These are phyloP conservation scores for Phycodurus eques DNA, from an alignment of 2,113 vertebrate genomes.

Conservation along the genomic window DNA sequence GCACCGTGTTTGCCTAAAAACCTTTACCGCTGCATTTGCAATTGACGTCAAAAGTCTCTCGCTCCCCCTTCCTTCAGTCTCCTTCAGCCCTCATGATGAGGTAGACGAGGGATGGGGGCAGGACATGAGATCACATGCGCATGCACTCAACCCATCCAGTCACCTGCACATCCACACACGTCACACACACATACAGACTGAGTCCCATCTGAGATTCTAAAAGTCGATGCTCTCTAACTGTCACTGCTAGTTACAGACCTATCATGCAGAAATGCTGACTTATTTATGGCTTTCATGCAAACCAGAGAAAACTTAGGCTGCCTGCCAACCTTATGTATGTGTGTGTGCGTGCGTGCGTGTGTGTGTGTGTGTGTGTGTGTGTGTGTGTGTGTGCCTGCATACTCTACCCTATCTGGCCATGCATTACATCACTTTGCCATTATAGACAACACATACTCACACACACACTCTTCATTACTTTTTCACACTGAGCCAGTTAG, in stretches of 20 bases:
- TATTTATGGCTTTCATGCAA: constrained; percentile 67
- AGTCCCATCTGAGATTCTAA: constrained; percentile 51
- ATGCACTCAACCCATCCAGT: constrained; percentile 18
- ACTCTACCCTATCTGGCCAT: constrained; percentile 31
- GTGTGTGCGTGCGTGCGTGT: constrained; percentile 15
- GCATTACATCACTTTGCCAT: constrained; percentile 49
- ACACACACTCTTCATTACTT: background rate
- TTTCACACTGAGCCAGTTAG: background rate
- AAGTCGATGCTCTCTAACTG: constrained; percentile 63
- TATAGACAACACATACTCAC: constrained; percentile 22
- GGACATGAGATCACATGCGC: constrained; percentile 22
- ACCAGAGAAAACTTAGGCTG: constrained; percentile 55
- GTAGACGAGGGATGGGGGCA: constrained; percentile 22
- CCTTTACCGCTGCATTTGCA: constrained; percentile 16
- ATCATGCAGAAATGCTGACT: constrained; percentile 68
- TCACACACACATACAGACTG: constrained; percentile 3
- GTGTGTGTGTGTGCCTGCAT: constrained; percentile 7
- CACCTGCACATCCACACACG: background rate
- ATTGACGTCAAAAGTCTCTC: constrained; percentile 32
- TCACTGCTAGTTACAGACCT: constrained; percentile 69
- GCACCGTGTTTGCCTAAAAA: background rate
- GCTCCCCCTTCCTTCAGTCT: constrained; percentile 2
- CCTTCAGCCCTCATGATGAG: constrained; percentile 39
- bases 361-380: constrained; percentile 4
- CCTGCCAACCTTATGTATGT: constrained; percentile 20